These are phyloP conservation scores for Plodia interpunctella DNA, from an alignment of 1,140 invertebrate species.

Conservation along the genomic window DNA sequence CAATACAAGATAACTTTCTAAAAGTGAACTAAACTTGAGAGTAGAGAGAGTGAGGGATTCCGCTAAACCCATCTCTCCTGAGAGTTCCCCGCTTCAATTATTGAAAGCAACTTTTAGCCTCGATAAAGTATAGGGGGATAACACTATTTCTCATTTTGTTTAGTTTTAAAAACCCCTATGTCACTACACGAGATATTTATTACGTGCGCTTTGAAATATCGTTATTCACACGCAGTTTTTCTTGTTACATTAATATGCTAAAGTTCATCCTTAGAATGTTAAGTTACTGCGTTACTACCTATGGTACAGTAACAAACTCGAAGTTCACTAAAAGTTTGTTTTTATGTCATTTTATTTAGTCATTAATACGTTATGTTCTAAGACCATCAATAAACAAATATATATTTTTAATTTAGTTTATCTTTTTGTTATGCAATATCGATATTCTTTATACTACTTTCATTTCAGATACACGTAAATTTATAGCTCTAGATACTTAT, in stretches of 20 bases:
- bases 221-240: conserved; percentile 9
- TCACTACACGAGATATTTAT: conserved; percentile 11
- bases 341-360: not conserved
- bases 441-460: too few species aligned
- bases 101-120: conserved; percentile 66
- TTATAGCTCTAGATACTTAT: too few species aligned
- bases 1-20: not conserved
- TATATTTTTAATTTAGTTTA: too few species aligned
- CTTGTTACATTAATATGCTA: conserved; percentile 4
- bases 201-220: conserved; percentile 3
- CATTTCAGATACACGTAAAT: too few species aligned
- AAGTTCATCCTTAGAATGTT: conserved; percentile 2
- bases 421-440: too few species aligned
- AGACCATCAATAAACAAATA: too few species aligned
- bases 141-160: conserved; percentile 52
- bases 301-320: not conserved
- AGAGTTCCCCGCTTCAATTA: conserved; percentile 64
- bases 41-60: conserved; percentile 19
- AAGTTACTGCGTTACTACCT: not conserved
- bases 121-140: conserved; percentile 60
- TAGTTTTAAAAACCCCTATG: conserved; percentile 45
- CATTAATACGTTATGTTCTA: too few species aligned
- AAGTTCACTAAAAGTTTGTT: not conserved
- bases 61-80: conserved; percentile 39
- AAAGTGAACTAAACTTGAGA: conserved; percentile 17